A percentile compares a stretch with the other conserved stretches of the same genome.
Conservation (phyloP, 2,113 vertebrate species). For the Redunca redunca region DNA sequence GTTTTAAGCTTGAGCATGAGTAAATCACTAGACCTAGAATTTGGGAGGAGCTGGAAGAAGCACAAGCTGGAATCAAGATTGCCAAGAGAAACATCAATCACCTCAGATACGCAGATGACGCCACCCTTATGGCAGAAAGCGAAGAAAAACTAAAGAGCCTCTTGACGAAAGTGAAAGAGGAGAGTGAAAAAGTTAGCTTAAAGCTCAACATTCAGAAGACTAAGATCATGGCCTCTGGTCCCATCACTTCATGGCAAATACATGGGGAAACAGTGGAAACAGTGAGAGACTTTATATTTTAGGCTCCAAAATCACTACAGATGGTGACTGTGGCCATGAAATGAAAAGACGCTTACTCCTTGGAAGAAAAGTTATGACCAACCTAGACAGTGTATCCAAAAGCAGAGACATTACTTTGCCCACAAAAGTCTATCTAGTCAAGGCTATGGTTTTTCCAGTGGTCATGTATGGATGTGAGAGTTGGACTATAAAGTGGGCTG, state of each 20-base stretch:
- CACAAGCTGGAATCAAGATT: background rate
- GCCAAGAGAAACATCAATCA: fast-evolving
- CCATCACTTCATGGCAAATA: background rate
- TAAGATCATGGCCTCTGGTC: background rate
- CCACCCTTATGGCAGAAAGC: background rate
- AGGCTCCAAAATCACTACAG: background rate
- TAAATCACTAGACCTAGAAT: background rate
- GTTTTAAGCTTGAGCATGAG: background rate
- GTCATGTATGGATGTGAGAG: background rate
- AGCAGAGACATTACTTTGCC: background rate
- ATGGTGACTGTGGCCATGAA: background rate
- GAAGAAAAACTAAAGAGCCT: background rate
- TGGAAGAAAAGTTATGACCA: background rate
- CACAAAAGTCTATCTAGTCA: background rate
- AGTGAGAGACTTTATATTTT: background rate
- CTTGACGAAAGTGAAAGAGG: background rate
- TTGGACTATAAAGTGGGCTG: background rate
- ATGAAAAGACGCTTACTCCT: background rate
- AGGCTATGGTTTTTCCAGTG: background rate
- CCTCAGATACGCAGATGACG: background rate
- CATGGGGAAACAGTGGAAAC: background rate
- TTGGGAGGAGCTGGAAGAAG: background rate
- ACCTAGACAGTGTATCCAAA: background rate
- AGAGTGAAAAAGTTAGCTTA: background rate
- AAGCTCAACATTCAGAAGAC: background rate